Percentiles rank a stretch among this genome's conserved stretches.
phyloP scores from a whole-genome alignment of 2,113 vertebrate genomes.

The Microcebus jonahi region DNA sequence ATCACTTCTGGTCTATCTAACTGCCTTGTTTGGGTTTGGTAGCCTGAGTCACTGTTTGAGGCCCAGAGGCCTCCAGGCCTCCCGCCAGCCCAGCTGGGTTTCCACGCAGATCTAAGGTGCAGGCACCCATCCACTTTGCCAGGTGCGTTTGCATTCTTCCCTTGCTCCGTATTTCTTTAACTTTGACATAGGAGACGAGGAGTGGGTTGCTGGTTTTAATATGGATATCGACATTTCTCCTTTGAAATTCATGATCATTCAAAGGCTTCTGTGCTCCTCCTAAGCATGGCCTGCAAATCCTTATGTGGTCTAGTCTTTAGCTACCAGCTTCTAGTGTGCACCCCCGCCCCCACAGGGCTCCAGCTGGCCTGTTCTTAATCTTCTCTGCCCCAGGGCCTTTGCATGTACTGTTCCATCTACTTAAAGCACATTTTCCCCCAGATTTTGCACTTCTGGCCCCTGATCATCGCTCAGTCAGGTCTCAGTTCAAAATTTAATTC shows the following conservation, averaged over 20 bases:
- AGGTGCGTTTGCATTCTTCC: background rate
- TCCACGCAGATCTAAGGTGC: background rate
- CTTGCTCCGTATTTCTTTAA: background rate
- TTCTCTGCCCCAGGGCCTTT: background rate
- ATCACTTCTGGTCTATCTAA: background rate
- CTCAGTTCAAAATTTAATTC: background rate
- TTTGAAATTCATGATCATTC: background rate
- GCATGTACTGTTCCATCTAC: background rate
- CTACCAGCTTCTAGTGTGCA: background rate
- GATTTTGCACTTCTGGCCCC: background rate
- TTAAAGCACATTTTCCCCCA: background rate
- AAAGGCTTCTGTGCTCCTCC: background rate
- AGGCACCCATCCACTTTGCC: background rate
- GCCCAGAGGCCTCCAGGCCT: background rate
- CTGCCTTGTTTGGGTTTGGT: background rate
- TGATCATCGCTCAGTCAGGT: background rate
- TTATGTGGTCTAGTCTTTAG: background rate
- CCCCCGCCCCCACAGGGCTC: background rate
- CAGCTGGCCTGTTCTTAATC: background rate
- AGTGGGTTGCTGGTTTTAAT: background rate
- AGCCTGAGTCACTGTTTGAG: background rate
- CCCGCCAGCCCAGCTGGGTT: background rate
- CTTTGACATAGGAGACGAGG: background rate
- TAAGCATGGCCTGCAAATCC: background rate
- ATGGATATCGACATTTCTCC: background rate